Percentiles rank a stretch among this genome's conserved stretches.
phyloP scores from a whole-genome alignment of 2,888 invertebrate species.

The Spisula solida region DNA sequence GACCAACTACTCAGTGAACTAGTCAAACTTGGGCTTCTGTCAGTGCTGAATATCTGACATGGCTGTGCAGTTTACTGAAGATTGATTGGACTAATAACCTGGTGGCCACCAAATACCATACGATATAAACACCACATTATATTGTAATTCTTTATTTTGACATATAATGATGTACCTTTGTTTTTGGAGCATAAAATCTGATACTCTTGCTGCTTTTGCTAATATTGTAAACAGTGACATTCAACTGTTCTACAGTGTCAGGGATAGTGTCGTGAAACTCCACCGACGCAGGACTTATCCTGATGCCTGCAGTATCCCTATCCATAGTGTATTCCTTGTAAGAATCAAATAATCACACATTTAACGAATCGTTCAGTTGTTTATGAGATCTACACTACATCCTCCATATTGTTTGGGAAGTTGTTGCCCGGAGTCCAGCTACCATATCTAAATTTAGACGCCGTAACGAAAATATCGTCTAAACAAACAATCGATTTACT shows the following conservation, averaged over 20 bases:
- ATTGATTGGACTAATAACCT: too few relatives aligned
- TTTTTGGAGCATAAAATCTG: slow-evolving; percentile 86
- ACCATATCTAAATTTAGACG: slow-evolving; percentile 44
- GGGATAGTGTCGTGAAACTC: slow-evolving; percentile 85
- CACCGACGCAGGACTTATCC: slow-evolving; percentile 84
- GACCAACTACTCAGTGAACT: too few relatives aligned
- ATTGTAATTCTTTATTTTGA: too few relatives aligned
- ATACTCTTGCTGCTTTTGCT: slow-evolving; percentile 85
- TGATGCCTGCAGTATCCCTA: slow-evolving; percentile 84
- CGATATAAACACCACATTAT: too few relatives aligned
- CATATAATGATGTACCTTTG: slow-evolving; percentile 78
- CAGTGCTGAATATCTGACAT: too few relatives aligned
- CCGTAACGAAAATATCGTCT: slow-evolving; percentile 44
- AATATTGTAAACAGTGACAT: slow-evolving; percentile 86
- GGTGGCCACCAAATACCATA: too few relatives aligned
- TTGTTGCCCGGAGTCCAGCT: slow-evolving; percentile 82
- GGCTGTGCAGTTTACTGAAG: too few relatives aligned
- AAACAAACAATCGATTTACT: background rate
- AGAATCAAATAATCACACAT: background rate
- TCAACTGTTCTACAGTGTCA: slow-evolving; percentile 78
- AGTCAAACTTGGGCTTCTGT: too few relatives aligned
- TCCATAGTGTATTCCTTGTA: slow-evolving; percentile 75
- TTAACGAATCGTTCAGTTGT: background rate
- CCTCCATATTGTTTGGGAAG: slow-evolving; percentile 83
- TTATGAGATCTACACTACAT: slow-evolving; percentile 10